These are phyloP conservation scores for Petromus typicus DNA, from an alignment of 2,113 vertebrate species.

Conservation along the genomic window DNA sequence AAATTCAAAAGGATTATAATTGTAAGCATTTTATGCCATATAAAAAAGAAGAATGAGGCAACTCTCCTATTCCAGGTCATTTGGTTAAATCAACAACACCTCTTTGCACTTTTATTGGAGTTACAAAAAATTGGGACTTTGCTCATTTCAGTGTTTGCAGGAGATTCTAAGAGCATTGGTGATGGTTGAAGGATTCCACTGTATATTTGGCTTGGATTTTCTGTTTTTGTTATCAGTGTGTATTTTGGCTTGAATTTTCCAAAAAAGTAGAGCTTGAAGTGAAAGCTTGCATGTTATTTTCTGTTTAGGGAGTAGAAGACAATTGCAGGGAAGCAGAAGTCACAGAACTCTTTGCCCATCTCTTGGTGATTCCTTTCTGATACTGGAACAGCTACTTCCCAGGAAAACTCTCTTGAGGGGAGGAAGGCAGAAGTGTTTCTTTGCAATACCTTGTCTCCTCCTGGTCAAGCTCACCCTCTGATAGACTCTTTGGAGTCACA, in stretches of 20 bases:
- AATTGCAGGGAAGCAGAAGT: not conserved
- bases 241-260: conserved; percentile 38
- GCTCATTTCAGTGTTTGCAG: conserved; percentile 46
- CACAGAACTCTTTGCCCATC: not conserved
- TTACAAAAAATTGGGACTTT: not conserved
- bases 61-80: not conserved
- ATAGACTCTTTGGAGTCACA: fast-evolving
- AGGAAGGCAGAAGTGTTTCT: not conserved
- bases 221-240: conserved; percentile 35
- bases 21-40: not conserved
- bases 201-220: conserved; percentile 64
- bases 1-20: conserved; percentile 25
- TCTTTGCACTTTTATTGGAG: not conserved
- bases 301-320: not conserved
- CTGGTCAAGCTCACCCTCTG: not conserved
- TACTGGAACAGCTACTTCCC: not conserved
- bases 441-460: not conserved
- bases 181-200: conserved; percentile 11
- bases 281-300: not conserved
- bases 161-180: conserved; percentile 35
- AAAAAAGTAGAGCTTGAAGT: conserved; percentile 31
- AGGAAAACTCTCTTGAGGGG: not conserved
- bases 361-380: not conserved
- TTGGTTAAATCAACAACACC: not conserved
- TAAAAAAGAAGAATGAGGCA: not conserved